Evolutionary conservation across 2,888 invertebrate species (phyloP).

Genomic region (Drosophila atripex): DNA sequence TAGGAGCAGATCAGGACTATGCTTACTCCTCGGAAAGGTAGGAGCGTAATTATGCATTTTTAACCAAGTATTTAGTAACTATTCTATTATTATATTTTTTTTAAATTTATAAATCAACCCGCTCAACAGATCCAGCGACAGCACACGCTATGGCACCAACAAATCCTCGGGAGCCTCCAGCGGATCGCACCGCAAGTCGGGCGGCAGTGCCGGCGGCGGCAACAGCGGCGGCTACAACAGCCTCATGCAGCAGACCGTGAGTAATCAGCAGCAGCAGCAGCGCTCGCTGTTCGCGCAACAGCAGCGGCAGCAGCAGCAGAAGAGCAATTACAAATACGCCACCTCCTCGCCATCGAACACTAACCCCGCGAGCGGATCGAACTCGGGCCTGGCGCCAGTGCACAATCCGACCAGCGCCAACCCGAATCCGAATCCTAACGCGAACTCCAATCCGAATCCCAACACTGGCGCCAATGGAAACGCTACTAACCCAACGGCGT

Average conservation of each 20-base stretch:
- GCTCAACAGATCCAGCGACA: conserved; percentile 85
- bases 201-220: conserved; percentile 73
- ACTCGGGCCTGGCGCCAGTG: conserved; percentile 75
- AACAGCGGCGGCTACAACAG: conserved; percentile 78
- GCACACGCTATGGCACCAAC: conserved; percentile 86
- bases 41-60: conserved; percentile 9
- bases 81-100: too few relatives aligned
- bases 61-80: too few relatives aligned
- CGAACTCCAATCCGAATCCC: conserved; percentile 15
- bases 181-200: conserved; percentile 83
- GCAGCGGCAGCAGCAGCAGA: conserved; percentile 75
- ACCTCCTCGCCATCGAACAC: conserved; percentile 62
- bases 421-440: not conserved
- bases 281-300: conserved; percentile 79
- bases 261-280: conserved; percentile 83
- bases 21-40: conserved; percentile 89
- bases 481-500: conserved; percentile 52
- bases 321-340: conserved; percentile 78
- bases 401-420: conserved; percentile 65
- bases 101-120: too few relatives aligned
- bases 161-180: conserved; percentile 84
- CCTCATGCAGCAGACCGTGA: conserved; percentile 84
- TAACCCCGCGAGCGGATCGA: conserved; percentile 55
- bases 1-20: conserved; percentile 91
- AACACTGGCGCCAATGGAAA: conserved; percentile 52